Base-by-base conservation (phyloP, 30 jellyfish, hydroid and myxozoan species). In the Aurelia sp. region DNA sequence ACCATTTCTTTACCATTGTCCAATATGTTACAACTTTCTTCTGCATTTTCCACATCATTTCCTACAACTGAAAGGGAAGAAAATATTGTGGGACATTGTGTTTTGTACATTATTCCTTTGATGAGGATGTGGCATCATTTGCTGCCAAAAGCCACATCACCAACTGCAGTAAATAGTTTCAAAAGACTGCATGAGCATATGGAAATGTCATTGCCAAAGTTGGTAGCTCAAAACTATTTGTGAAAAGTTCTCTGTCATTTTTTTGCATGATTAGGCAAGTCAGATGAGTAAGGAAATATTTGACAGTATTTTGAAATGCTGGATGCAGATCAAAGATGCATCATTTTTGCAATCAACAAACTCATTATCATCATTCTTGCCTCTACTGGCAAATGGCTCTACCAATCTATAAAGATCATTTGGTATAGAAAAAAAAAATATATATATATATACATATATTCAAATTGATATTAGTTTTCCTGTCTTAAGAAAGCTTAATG, bases 221-320 rank as follows among this genome's bases (percentile, higher is more conserved):
- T 44, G 7, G 55, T 13, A 44, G 7, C 10, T 0, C 8, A 16
- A 44, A 44, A 16, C 1, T 44, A 44, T 7, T 44, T 8, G 55
- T 5, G 9, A 3, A 44, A 8, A 2, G 10, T 9, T 44, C 55
- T 44, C 0, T 10, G 0, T 5, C 0, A 3, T 7, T 44, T 3
- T 37, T 37, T 37, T 37, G 50, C 50, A 0, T 44, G 15, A 44
- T 35, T 66, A 31, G 86, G 92, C 86, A 83, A 71, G 92, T 83
- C 95, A 86, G 95, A 67, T 86, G 95, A 86, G 95, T 86, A 86
- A 86, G 95, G 95, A 86, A 86, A 64, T 13, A 11, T 50, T 55
- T 69, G 79, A 74, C 86, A 11, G 19, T 55, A 20, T 21, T 18
- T 31, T 51, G 66, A 41, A 27, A 76, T 58, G 86, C 76, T 30